A percentile compares a stretch with the other conserved stretches of the same genome.
phyloP scores from a whole-genome alignment of 2,888 invertebrate genomes.

The Baronia brevicornis region DNA sequence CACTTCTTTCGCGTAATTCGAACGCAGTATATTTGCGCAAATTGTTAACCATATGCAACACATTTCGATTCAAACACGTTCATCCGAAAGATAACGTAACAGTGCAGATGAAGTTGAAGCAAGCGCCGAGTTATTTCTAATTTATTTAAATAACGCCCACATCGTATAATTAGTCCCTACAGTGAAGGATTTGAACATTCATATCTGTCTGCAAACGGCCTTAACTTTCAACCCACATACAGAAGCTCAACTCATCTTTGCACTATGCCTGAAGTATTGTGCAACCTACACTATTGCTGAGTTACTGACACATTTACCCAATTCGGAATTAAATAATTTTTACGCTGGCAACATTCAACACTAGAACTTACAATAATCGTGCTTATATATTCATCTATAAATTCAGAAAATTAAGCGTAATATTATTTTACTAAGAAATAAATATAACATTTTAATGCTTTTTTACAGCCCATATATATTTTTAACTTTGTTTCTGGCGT shows the following conservation, averaged over 20 bases:
- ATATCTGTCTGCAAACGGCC: conserved; percentile 58
- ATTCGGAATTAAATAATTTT: conserved; percentile 57
- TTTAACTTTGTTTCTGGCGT: no score
- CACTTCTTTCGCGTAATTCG: conserved; percentile 5
- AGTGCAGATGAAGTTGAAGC: neutral
- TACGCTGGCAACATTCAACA: conserved; percentile 49
- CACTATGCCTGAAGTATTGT: conserved; percentile 47
- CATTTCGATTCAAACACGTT: conserved; percentile 1
- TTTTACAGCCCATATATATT: no score
- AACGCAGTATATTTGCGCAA: conserved; percentile 1
- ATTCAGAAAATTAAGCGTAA: no score
- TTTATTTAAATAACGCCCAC: conserved; percentile 35
- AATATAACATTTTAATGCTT: no score
- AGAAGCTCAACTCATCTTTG: conserved; percentile 49
- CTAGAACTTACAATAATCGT: conserved; percentile 20
- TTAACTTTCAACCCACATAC: conserved; percentile 59
- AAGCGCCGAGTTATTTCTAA: conserved; percentile 25
- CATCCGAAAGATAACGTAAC: neutral
- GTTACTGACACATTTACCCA: conserved; percentile 58
- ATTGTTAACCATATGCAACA: conserved; percentile 3
- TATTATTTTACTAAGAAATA: no score
- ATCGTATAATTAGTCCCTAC: conserved; percentile 42
- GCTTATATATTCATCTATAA: neutral
- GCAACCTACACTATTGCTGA: conserved; percentile 46
- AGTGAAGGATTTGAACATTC: conserved; percentile 44